phyloP scores from a whole-genome alignment of 35 echinoderm and acorn worm species.

The Antedon bifida region DNA sequence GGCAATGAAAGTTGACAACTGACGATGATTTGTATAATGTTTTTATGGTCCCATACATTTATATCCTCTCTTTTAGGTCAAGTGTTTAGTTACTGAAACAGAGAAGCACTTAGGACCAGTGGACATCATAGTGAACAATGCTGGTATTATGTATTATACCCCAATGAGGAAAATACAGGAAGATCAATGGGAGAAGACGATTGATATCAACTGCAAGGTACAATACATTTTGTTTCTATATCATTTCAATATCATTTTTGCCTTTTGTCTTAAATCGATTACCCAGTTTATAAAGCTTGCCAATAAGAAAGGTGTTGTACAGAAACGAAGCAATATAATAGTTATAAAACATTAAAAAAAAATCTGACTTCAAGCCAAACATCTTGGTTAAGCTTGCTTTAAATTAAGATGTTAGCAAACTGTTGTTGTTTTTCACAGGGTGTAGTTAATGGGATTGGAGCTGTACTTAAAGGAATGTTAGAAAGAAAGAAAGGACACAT shows the following conservation, averaged over 20 bases:
- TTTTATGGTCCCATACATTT: neutral
- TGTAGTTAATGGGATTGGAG: slow-evolving; percentile 67
- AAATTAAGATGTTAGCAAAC: too few species aligned
- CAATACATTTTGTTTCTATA: neutral
- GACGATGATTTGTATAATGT: too few species aligned
- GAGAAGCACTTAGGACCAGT: slow-evolving; percentile 50
- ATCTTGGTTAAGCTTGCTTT: too few species aligned
- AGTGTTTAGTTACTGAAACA: slow-evolving; percentile 39
- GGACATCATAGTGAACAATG: slow-evolving; percentile 56
- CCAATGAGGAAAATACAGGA: slow-evolving; percentile 51
- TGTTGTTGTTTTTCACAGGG: slow-evolving; percentile 20
- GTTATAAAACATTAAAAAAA: too few species aligned
- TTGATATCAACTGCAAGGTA: slow-evolving; percentile 78
- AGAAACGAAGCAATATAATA: too few species aligned
- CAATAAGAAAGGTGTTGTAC: too few species aligned
- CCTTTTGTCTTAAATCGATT: too few species aligned
- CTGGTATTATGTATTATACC: slow-evolving; percentile 31
- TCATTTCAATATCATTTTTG: too few species aligned
- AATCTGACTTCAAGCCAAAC: too few species aligned
- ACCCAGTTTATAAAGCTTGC: too few species aligned
- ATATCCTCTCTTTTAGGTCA: slow-evolving; percentile 23
- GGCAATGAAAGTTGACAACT: too few species aligned
- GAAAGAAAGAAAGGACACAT: slow-evolving; percentile 47
- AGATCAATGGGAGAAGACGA: slow-evolving; percentile 60
- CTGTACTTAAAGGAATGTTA: slow-evolving; percentile 52